Conservation (phyloP, 2,113 vertebrate genomes). For the Nipponia nippon region DNA sequence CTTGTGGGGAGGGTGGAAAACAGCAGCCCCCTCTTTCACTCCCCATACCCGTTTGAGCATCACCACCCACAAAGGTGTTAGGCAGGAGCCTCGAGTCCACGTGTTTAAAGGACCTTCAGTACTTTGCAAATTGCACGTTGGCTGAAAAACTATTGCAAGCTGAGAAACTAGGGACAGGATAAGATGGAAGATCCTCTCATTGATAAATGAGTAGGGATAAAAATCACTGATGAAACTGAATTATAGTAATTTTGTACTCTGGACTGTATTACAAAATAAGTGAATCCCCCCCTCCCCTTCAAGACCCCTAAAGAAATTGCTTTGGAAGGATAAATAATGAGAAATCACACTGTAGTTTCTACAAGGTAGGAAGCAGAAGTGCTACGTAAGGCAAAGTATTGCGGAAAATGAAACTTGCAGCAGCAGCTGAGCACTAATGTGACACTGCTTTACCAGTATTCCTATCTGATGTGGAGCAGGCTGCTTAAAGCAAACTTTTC, state of each 20-base stretch:
- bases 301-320: not conserved
- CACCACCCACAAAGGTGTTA: too few relatives aligned
- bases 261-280: not conserved
- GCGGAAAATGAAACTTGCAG: not conserved
- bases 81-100: not conserved
- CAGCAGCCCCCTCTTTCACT: not conserved
- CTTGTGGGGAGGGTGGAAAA: not conserved
- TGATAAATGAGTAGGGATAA: not conserved
- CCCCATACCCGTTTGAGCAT: rapidly evolving
- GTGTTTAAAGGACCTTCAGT: not conserved
- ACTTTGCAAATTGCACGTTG: not conserved
- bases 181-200: not conserved
- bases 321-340: not conserved
- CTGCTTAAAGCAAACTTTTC: not conserved
- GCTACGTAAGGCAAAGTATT: not conserved
- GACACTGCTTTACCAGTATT: not conserved
- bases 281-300: not conserved
- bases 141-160: not conserved
- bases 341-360: not conserved
- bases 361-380: not conserved
- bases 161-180: not conserved
- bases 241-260: not conserved
- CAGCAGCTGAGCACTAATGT: not conserved
- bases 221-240: not conserved
- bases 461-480: not conserved